Percentiles rank a stretch among this genome's conserved stretches.
phyloP scores from a whole-genome alignment of 2,113 vertebrate genomes.

The Cricetomys ansorgei region DNA sequence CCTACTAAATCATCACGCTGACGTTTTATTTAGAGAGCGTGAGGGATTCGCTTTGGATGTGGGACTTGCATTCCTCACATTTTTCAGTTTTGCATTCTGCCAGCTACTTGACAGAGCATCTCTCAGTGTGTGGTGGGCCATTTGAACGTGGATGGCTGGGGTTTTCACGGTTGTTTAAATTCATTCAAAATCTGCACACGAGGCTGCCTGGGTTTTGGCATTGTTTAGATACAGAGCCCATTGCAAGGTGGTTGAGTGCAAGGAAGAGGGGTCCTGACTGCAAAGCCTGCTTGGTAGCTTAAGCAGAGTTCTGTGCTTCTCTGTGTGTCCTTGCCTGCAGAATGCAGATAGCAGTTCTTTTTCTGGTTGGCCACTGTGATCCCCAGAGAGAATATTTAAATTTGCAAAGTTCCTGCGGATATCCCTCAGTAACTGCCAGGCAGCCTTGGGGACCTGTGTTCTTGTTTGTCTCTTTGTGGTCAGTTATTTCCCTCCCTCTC shows the following conservation, averaged over 20 bases:
- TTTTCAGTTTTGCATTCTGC: background rate
- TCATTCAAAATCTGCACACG: background rate
- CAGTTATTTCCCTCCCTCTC: background rate
- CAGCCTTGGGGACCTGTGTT: background rate
- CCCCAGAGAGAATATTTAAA: background rate
- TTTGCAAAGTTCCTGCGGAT: background rate
- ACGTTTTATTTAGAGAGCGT: slow-evolving; percentile 59
- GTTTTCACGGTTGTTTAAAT: no score
- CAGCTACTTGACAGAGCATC: background rate
- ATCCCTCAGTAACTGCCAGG: background rate
- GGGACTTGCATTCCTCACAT: background rate
- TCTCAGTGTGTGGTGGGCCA: background rate
- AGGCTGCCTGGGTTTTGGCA: accelerated
- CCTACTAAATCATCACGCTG: slow-evolving; percentile 60
- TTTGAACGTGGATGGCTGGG: background rate
- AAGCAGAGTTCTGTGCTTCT: background rate
- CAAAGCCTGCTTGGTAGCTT: background rate
- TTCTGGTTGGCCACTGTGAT: background rate
- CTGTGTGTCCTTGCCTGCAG: background rate
- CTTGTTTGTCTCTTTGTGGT: background rate
- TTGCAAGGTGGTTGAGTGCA: background rate
- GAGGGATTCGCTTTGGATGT: background rate
- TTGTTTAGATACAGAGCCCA: background rate
- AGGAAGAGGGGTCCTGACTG: background rate
- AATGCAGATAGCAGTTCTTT: background rate